These are phyloP conservation scores for Thermophis baileyi DNA, from an alignment of 2,113 vertebrate species.

Conservation along the genomic window DNA sequence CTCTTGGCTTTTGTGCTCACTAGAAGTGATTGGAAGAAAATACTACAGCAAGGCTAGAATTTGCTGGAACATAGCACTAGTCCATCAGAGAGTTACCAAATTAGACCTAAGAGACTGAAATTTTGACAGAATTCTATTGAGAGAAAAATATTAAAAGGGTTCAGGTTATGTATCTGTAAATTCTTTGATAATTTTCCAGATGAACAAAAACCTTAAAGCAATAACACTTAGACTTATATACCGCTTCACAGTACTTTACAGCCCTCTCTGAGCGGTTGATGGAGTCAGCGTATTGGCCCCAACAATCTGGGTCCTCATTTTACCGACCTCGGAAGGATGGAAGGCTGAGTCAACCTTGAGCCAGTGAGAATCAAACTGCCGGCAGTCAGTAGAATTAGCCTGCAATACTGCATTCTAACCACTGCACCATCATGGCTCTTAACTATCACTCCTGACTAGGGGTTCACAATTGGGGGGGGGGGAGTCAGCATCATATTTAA, in stretches of 20 bases:
- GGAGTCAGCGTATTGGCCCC: no score
- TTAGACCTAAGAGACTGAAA: neutral
- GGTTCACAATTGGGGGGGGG: neutral
- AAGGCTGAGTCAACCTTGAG: no score
- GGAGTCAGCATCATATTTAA: neutral
- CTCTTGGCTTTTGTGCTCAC: neutral
- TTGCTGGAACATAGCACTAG: neutral
- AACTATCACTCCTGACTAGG: neutral
- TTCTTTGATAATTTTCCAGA: neutral
- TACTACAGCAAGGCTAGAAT: neutral
- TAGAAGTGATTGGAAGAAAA: neutral
- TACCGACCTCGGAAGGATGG: no score
- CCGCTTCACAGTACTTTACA: no score
- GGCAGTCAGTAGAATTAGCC: no score
- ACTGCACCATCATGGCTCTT: no score
- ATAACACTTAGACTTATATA: no score
- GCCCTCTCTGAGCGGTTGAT: no score
- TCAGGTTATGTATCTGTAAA: neutral
- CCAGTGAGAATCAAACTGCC: no score
- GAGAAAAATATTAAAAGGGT: neutral
- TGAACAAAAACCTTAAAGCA: neutral
- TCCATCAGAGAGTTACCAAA: neutral
- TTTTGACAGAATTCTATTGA: neutral
- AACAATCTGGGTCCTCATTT: no score
- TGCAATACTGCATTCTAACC: no score